A percentile compares a stretch with the other conserved stretches of the same genome.
These are phyloP conservation scores for Trichonephila clavipes DNA, from an alignment of 1,140 invertebrate genomes.

Conservation along the genomic window DNA sequence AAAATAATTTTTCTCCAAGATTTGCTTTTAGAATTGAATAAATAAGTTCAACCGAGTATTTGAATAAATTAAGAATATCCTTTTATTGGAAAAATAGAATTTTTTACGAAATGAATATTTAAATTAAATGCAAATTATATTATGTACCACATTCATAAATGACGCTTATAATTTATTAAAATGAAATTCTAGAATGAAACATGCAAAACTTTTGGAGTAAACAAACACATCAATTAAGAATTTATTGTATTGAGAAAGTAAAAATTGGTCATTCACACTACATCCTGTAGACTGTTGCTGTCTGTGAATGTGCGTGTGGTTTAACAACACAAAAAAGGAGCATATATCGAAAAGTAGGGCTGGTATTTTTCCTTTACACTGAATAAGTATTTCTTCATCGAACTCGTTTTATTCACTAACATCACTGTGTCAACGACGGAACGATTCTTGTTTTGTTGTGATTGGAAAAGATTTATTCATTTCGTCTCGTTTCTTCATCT, in stretches of 20 bases:
- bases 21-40: too few relatives aligned
- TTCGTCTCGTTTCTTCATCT: constrained; percentile 17
- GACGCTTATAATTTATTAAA: too few relatives aligned
- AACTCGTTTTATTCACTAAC: constrained; percentile 27
- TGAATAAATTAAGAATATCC: too few relatives aligned
- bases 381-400: constrained; percentile 13
- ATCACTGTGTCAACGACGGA: constrained; percentile 33
- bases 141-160: too few relatives aligned
- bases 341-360: background rate
- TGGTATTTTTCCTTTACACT: constrained; percentile 18
- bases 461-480: constrained; percentile 42
- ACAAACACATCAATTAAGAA: background rate
- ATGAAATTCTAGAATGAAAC: too few relatives aligned
- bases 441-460: constrained; percentile 30
- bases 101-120: too few relatives aligned
- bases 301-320: background rate
- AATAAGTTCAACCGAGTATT: too few relatives aligned
- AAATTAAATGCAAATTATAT: too few relatives aligned
- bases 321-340: background rate
- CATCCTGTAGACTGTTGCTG: background rate
- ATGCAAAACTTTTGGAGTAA: too few relatives aligned
- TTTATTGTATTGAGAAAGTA: background rate
- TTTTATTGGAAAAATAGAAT: too few relatives aligned
- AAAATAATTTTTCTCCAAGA: too few relatives aligned
- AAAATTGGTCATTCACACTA: background rate